Conservation (phyloP, 1,140 invertebrate genomes). For the Pseudomyrmex gracilis region DNA sequence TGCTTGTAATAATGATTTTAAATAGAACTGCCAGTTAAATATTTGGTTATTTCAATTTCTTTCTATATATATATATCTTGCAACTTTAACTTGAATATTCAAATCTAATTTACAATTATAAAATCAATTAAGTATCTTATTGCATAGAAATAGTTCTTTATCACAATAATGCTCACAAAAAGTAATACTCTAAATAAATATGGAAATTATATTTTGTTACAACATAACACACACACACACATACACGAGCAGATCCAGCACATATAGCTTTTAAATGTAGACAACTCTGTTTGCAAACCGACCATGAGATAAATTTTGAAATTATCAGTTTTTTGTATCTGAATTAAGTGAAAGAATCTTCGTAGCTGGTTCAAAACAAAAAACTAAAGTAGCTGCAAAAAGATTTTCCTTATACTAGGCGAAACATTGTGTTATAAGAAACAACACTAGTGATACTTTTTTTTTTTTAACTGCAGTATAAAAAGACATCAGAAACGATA, state of each 20-base stretch:
- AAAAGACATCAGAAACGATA: constrained; percentile 29
- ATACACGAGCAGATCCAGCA: constrained; percentile 27
- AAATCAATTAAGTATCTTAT: no score
- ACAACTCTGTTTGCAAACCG: constrained; percentile 41
- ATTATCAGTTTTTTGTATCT: constrained; percentile 43
- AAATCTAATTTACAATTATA: no score
- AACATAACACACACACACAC: no score
- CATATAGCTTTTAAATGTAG: constrained; percentile 57
- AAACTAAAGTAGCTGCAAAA: not conserved
- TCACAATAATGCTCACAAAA: not conserved
- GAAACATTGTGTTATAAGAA: constrained; percentile 35
- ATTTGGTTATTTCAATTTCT: not conserved
- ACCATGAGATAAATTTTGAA: constrained; percentile 43
- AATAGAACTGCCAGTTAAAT: constrained; percentile 26
- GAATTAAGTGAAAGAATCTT: not conserved
- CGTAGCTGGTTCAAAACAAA: constrained; percentile 13
- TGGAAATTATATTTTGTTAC: constrained; percentile 18
- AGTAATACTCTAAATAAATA: constrained; percentile 47
- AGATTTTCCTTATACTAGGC: not conserved
- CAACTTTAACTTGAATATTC: no score
- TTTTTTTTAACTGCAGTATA: constrained; percentile 25
- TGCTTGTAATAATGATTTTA: constrained; percentile 1
- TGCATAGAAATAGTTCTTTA: not conserved
- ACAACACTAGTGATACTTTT: not conserved
- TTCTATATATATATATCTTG: no score